phyloP scores from a whole-genome alignment of 2,888 invertebrate genomes.

The Phorcus lineatus region DNA sequence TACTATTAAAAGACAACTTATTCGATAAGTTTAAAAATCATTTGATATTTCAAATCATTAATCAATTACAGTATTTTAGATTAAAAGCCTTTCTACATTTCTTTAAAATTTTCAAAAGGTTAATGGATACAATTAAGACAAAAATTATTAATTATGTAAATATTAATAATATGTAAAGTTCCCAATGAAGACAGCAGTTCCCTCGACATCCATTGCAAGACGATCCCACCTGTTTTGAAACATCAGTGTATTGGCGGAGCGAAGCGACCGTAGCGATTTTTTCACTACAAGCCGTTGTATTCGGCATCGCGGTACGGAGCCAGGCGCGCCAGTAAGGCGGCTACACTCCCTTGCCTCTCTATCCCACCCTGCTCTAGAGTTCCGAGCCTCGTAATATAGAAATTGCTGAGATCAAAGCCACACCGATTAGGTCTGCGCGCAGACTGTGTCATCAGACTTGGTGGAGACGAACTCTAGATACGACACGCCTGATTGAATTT shows the following conservation, averaged over 20 bases:
- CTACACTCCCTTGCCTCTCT: neutral
- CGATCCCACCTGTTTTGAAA: conserved; percentile 3
- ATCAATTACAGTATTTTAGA: too few species aligned
- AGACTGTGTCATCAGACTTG: conserved; percentile 18
- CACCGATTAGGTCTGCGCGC: conserved; percentile 21
- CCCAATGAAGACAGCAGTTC: neutral
- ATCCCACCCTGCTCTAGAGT: conserved; percentile 22
- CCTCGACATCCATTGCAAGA: neutral
- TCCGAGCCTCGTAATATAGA: conserved; percentile 36
- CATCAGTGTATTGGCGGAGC: neutral
- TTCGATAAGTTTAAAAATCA: too few species aligned
- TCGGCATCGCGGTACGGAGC: neutral
- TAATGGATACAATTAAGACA: too few species aligned
- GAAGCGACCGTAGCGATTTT: neutral
- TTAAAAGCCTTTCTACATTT: too few species aligned
- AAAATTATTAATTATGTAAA: neutral
- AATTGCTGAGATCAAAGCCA: conserved; percentile 38
- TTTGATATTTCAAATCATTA: too few species aligned
- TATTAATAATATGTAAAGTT: neutral
- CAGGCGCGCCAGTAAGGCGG: conserved; percentile 10
- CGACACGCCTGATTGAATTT: conserved; percentile 27
- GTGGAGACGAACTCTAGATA: conserved; percentile 17
- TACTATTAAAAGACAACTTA: too few species aligned
- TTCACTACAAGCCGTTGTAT: neutral
- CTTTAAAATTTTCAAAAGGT: too few species aligned